Conservation (phyloP, 2,113 vertebrate species). For the Poicephalus meyeri region DNA sequence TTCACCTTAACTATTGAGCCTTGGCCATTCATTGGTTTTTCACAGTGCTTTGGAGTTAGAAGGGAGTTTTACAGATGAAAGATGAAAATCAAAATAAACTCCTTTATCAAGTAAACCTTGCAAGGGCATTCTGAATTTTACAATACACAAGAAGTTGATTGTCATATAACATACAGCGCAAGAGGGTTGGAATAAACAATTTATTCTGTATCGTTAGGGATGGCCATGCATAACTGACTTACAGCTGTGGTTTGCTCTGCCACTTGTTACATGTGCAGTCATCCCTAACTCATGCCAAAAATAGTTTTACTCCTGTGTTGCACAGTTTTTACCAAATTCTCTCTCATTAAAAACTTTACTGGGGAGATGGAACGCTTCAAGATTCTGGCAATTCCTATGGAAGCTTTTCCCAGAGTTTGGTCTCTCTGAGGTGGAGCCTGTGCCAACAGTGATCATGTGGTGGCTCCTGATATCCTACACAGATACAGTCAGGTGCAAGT, state of each 20-base stretch:
- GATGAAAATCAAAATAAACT: conserved; percentile 67
- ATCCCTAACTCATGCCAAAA: conserved; percentile 3
- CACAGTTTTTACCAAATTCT: not conserved
- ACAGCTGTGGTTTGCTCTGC: conserved; percentile 20
- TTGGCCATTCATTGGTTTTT: conserved; percentile 61
- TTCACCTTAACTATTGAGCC: conserved; percentile 61
- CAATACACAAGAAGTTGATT: conserved; percentile 35
- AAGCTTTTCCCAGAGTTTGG: not conserved
- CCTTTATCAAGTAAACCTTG: conserved; percentile 60
- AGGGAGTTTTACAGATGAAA: conserved; percentile 64
- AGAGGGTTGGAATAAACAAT: conserved; percentile 58
- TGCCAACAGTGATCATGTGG: not conserved
- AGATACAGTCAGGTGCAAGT: conserved; percentile 10
- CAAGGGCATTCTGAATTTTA: conserved; percentile 50
- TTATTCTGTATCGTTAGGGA: conserved; percentile 42
- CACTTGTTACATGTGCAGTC: conserved; percentile 26
- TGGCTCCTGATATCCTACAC: not conserved
- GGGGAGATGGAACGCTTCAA: not conserved
- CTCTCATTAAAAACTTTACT: conserved; percentile 4
- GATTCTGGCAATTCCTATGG: not conserved
- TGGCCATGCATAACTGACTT: conserved; percentile 30
- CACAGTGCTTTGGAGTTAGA: conserved; percentile 58
- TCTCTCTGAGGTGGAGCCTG: not conserved
- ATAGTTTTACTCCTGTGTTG: not conserved
- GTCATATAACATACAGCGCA: conserved; percentile 46